phyloP scores from a whole-genome alignment of 2,797 vertebrate genomes.

The Vultur gryphus region DNA sequence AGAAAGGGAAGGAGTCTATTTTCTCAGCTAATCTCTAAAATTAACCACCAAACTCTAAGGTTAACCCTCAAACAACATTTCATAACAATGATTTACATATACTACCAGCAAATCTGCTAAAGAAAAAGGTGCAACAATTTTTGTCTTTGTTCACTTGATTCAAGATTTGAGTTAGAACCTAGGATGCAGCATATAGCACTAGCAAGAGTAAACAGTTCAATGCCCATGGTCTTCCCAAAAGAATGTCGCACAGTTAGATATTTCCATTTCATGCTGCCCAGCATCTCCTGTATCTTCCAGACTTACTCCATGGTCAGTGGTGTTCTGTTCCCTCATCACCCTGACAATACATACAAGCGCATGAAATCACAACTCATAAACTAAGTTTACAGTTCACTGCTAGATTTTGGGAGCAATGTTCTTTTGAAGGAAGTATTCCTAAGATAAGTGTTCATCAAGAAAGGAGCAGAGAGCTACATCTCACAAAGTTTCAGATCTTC shows the following conservation, averaged over 20 bases:
- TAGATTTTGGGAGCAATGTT: background rate
- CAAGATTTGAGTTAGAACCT: background rate
- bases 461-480: background rate
- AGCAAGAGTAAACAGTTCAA: background rate
- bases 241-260: accelerated
- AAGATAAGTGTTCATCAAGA: background rate
- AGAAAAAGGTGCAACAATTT: background rate
- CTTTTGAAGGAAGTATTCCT: background rate
- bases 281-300: background rate
- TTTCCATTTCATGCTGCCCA: background rate
- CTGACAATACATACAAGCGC: background rate
- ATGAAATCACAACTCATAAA: background rate
- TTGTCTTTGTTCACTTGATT: background rate
- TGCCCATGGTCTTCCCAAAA: background rate
- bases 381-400: background rate
- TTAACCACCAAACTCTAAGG: background rate
- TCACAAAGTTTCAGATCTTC: background rate
- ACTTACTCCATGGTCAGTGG: background rate
- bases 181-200: background rate
- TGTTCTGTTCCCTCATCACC: background rate
- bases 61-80: background rate
- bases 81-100: background rate
- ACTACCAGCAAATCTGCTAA: background rate
- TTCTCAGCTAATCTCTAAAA: background rate
- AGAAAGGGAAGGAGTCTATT: background rate